Conservation (phyloP, 23 tunicate species). For the Ciona savignyi region DNA sequence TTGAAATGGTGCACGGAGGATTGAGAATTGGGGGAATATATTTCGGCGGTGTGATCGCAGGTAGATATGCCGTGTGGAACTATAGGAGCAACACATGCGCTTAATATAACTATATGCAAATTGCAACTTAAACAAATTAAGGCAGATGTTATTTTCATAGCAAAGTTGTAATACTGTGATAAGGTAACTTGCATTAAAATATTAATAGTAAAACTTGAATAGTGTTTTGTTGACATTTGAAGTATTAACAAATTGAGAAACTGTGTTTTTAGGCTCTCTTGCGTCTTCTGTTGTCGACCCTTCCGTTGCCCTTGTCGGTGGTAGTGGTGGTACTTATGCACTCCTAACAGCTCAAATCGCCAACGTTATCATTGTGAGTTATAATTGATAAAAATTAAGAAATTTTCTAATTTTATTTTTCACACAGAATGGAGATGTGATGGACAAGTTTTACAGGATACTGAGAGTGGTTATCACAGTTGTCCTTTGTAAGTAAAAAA, state of each 20-base stretch:
- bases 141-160: too few relatives aligned
- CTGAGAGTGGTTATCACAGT: constrained; percentile 18
- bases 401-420: neutral
- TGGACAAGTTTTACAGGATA: constrained; percentile 21
- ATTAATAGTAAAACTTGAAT: too few relatives aligned
- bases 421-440: constrained; percentile 52
- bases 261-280: constrained; percentile 31
- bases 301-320: constrained; percentile 37
- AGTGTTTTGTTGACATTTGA: too few relatives aligned
- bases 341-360: constrained; percentile 52
- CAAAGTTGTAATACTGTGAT: too few relatives aligned
- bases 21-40: constrained; percentile 52
- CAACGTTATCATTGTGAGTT: constrained; percentile 44
- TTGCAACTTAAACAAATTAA: too few relatives aligned
- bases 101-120: too few relatives aligned
- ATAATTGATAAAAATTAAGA: neutral
- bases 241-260: too few relatives aligned
- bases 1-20: constrained; percentile 77
- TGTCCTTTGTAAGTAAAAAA: constrained; percentile 28
- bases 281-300: constrained; percentile 47
- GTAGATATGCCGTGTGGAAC: too few relatives aligned
- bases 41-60: constrained; percentile 63
- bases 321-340: constrained; percentile 71
- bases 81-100: too few relatives aligned
- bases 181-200: too few relatives aligned